Evolutionary conservation across 92 coral and sea anemone genomes (phyloP), one percentile per base, ranked within the genome.

Genomic region (Pocillopora grandis): DNA sequence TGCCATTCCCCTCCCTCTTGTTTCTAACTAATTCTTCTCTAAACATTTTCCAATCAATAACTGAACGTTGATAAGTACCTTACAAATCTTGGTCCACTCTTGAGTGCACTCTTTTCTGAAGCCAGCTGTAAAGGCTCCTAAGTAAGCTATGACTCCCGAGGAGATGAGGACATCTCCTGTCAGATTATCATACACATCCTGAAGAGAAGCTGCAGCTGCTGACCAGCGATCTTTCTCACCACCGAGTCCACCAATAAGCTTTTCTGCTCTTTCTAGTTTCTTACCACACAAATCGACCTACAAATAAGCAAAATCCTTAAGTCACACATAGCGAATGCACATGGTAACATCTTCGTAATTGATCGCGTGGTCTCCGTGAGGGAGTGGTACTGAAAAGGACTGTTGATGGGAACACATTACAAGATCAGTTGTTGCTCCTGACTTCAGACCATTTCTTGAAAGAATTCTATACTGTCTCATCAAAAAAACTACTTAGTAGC

Each of bases 141-240:
- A 90, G 84, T 96, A 96, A 35, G 99, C 99, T 67, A 96, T 94
- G 11, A 96, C 99, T 64, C 99, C 99, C 79, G 99, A 96, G 55
- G 99, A 96, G 78, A 96, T 94, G 71, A 96, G 94, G 36, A 96
- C 99, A 78, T 96, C 99, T 60, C 99, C 99, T 55, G 99, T 97
- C 84, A 97, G 76, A 76, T 97, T 97, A 86, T 97, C 99, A 86
- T 92, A 97, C 56, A 93, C 83, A 81, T 93, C 95, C 87, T 97
- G 99, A 64, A 97, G 86, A 12, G 95, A 91, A 15, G 78, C 81
- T 2, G 99, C 99, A 67, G 99, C 98, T 56, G 92, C 95, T 55
- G 99, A 97, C 99, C 99, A 97, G 69, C 99, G 94, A 80, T 97
- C 99, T 76, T 97, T 97, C 86, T 97, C 99, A 79, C 99, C 98